These are phyloP conservation scores for Ladona fulva DNA, from an alignment of 1,140 invertebrate species.

Conservation along the genomic window DNA sequence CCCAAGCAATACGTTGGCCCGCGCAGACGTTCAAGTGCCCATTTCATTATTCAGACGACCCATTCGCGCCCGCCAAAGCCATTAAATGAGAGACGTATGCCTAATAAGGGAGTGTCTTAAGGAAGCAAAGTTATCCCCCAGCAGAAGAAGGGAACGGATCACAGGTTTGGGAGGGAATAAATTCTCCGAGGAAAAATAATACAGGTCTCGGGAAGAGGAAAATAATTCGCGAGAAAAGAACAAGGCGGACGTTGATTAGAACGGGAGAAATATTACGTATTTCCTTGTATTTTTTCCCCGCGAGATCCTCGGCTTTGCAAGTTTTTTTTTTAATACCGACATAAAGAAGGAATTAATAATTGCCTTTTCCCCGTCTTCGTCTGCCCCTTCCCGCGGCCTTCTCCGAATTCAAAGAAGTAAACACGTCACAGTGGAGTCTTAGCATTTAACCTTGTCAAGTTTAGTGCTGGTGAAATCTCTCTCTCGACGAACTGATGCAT, in stretches of 20 bases:
- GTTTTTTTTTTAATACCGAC: neutral
- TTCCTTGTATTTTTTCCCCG: neutral
- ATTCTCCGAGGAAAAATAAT: neutral
- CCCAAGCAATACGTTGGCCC: neutral
- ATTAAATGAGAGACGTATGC: conserved; percentile 9
- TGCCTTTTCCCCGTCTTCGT: neutral
- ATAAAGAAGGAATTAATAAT: conserved; percentile 3
- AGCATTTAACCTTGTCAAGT: conserved; percentile 6
- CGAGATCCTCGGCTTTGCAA: neutral
- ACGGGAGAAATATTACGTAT: neutral
- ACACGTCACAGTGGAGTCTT: neutral
- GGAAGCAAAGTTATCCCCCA: neutral
- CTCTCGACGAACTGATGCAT: neutral
- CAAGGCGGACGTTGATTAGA: neutral
- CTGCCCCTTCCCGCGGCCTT: neutral
- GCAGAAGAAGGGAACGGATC: neutral
- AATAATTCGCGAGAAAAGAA: neutral
- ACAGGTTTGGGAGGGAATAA: neutral
- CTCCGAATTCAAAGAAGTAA: neutral
- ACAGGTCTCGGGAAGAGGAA: neutral
- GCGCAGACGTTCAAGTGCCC: neutral
- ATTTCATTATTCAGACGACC: conserved; percentile 9
- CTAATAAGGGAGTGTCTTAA: conserved; percentile 9
- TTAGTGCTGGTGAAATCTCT: neutral
- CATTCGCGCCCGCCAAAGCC: neutral